Evolutionary conservation across 1,140 invertebrate genomes (phyloP).

Genomic region (Macrosteles quadrilineatus): DNA sequence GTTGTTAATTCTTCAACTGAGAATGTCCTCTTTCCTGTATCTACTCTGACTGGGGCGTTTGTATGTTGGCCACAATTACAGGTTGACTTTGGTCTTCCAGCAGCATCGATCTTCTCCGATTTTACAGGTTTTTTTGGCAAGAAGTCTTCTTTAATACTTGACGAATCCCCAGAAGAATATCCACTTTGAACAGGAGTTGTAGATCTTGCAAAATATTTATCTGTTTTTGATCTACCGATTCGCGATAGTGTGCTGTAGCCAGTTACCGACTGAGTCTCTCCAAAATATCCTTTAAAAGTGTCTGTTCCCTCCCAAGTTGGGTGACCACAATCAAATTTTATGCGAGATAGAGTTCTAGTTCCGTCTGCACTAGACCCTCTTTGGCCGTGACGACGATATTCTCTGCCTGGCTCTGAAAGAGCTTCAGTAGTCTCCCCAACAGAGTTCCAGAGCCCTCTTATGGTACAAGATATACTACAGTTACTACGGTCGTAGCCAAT

Average conservation of each 20-base stretch:
- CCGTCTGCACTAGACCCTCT: conserved; percentile 40
- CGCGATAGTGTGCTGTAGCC: conserved; percentile 36
- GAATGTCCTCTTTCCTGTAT: conserved; percentile 41
- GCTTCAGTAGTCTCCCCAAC: conserved; percentile 34
- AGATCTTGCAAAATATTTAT: conserved; percentile 29
- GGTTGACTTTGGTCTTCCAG: conserved; percentile 37
- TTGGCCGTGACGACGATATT: conserved; percentile 32
- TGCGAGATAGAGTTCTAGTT: conserved; percentile 11
- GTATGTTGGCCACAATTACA: conserved; percentile 43
- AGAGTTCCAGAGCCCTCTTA: conserved; percentile 38
- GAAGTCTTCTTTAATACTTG: conserved; percentile 24
- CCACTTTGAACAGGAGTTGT: conserved; percentile 25
- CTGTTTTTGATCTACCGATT: conserved; percentile 33
- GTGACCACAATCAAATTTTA: conserved; percentile 31
- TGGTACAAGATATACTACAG: conserved; percentile 37
- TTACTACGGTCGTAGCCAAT: conserved; percentile 34
- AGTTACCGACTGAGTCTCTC: conserved; percentile 25
- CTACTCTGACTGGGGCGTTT: conserved; percentile 29
- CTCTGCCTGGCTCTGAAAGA: conserved; percentile 27
- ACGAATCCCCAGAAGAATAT: conserved; percentile 25
- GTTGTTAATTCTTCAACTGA: conserved; percentile 42
- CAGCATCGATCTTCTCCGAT: background rate
- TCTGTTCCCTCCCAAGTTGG: conserved; percentile 25
- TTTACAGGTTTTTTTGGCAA: background rate
- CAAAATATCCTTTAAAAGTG: background rate